These are phyloP conservation scores for Baryphthengus martii DNA, from an alignment of 2,113 vertebrate genomes.

Conservation along the genomic window DNA sequence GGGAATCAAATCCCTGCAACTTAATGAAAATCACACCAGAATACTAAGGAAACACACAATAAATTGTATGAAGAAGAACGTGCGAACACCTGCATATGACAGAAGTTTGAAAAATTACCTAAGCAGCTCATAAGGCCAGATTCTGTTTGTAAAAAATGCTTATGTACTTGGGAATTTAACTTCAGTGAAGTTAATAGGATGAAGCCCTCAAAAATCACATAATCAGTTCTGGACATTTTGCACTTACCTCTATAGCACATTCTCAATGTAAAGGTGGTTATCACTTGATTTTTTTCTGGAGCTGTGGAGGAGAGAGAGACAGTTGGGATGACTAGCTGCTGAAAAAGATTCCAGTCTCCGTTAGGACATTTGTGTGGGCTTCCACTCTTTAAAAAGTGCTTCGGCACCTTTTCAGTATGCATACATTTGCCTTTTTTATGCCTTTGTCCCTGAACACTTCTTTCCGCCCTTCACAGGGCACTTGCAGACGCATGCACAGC, in stretches of 20 bases:
- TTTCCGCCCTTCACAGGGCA: background rate
- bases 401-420: background rate
- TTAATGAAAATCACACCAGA: background rate
- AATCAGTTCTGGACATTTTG: background rate
- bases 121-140: background rate
- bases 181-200: background rate
- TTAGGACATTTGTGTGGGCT: constrained; percentile 12
- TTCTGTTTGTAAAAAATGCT: background rate
- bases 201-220: background rate
- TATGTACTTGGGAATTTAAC: background rate
- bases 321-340: background rate
- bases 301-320: background rate
- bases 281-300: background rate
- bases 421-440: constrained; percentile 15
- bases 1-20: background rate
- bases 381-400: background rate
- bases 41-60: background rate
- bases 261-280: background rate
- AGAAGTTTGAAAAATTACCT: background rate
- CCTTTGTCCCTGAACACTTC: constrained; percentile 4
- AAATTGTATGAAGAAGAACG: background rate
- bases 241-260: background rate
- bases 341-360: background rate
- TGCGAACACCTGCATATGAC: background rate
- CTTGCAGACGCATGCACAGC: background rate